Percentiles rank a stretch among this genome's conserved stretches.
phyloP scores from a whole-genome alignment of 2,113 vertebrate species.

The Xiphias gladius region DNA sequence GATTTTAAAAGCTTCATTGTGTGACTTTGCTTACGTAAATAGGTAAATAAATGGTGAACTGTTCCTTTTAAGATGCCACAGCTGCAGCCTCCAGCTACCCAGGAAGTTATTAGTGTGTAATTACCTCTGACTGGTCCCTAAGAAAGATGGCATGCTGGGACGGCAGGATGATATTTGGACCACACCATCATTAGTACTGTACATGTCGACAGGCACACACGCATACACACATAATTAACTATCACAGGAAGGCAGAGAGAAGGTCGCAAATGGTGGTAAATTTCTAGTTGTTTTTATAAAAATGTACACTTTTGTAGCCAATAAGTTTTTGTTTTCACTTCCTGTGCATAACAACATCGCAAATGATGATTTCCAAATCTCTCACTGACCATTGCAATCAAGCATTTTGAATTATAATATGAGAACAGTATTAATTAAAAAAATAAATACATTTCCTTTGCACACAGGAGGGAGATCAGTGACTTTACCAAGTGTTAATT shows the following conservation, averaged over 20 bases:
- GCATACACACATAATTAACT: neutral
- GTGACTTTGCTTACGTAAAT: conserved; percentile 25
- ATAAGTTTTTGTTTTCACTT: neutral
- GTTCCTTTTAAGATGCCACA: conserved; percentile 67
- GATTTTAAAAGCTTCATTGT: neutral
- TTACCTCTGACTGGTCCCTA: conserved; percentile 76
- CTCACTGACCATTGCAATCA: neutral
- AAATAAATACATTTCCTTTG: neutral
- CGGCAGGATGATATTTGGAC: conserved; percentile 61
- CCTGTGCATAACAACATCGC: neutral
- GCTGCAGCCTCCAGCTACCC: conserved; percentile 68
- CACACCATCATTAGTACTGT: conserved; percentile 55
- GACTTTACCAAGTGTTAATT: neutral
- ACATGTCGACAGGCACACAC: neutral
- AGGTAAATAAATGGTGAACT: conserved; percentile 48
- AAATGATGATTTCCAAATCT: neutral
- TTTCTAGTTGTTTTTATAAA: neutral
- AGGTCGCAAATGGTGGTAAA: conserved; percentile 1
- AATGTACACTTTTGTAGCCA: neutral
- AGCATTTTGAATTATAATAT: neutral
- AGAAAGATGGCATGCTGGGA: conserved; percentile 56
- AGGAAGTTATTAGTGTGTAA: conserved; percentile 75
- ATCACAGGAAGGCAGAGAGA: conserved; percentile 1
- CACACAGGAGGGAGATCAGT: no score
- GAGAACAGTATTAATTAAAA: neutral